phyloP scores from a whole-genome alignment of 1,140 invertebrate species.

The Bombyx mandarina region DNA sequence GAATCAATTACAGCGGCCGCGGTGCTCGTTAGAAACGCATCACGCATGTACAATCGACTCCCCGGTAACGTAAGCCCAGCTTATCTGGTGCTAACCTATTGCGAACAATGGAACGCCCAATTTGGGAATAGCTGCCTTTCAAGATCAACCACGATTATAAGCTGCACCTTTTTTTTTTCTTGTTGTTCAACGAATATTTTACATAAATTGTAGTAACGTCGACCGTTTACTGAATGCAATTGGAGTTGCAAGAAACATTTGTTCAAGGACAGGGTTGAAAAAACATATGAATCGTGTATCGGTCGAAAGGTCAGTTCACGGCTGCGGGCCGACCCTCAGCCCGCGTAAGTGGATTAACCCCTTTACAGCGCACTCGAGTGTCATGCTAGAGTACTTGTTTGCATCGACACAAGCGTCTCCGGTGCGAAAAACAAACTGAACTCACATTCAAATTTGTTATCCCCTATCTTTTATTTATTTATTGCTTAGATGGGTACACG shows the following conservation, averaged over 20 bases:
- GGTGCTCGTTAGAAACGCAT: slow-evolving; percentile 66
- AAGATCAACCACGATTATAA: slow-evolving; percentile 9
- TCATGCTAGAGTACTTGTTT: slow-evolving; percentile 9
- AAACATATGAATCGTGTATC: slow-evolving; percentile 15
- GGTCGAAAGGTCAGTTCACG: slow-evolving; percentile 34
- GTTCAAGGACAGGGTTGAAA: slow-evolving; percentile 18
- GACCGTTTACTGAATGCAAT: too few species aligned
- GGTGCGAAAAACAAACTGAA: not conserved
- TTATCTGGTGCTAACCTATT: slow-evolving; percentile 57
- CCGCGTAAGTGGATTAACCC: slow-evolving; percentile 48
- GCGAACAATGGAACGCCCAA: slow-evolving; percentile 59
- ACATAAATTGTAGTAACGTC: too few species aligned
- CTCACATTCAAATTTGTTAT: not conserved
- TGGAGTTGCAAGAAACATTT: not conserved
- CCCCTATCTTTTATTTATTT: not conserved
- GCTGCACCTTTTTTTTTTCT: slow-evolving; percentile 2
- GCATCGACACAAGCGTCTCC: not conserved
- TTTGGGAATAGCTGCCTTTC: slow-evolving; percentile 34
- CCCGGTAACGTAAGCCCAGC: slow-evolving; percentile 44
- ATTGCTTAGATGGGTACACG: too few species aligned
- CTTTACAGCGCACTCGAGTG: slow-evolving; percentile 34
- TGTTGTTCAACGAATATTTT: slow-evolving; percentile 4
- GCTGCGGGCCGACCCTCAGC: slow-evolving; percentile 22
- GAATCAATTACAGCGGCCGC: slow-evolving; percentile 59
- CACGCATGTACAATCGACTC: slow-evolving; percentile 63